Base-by-base conservation (phyloP, 2,888 invertebrate genomes). In the Tachystola acroxantha region DNA sequence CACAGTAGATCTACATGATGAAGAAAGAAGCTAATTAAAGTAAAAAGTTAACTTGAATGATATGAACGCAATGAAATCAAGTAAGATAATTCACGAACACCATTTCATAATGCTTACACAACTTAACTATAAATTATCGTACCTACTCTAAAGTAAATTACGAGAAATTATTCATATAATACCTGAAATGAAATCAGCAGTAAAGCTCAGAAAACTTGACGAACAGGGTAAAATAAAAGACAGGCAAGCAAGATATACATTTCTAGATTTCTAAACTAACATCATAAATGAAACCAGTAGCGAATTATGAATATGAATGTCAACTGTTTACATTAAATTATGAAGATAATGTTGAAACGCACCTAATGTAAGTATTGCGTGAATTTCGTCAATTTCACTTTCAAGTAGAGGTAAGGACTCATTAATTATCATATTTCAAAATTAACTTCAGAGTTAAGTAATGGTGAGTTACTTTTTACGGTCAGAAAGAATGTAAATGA, bases 371-470 rank as follows among this genome's bases (percentile, higher is more conserved):
- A 38, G 37, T 44, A 52, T 53, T 53, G 48, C 47, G 41, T 48
- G 39, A 40, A 47, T 53, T 45, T 37, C 39, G 29, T 50, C 42
- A 57, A n/a, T 53, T 56, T 48, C 50, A 57, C 53, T 56, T 57
- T 57, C 49, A 36, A 49, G 46, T 46, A 29, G 35, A 44, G 32
- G 20, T 39, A 43, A 43, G 39, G 38, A 36, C 39, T 35, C 11
- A 25, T 20, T 47, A 25, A 58, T 61, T 57, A 46, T 44, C 50
- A 60, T 56, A 55, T 51, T 51, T 22, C 24, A 10, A 49, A 46
- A 50, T 50, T 47, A 44, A 40, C 40, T 42, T 45, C 36, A 42
- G 38, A 42, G 53, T 61, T 55, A 42, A 45, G 50, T 50, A 58
- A 59, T 50, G 47, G 11, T 13, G 32, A 42, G 43, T 11, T 27